A percentile compares a stretch with the other conserved stretches of the same genome.
Evolutionary conservation across 1,140 invertebrate genomes (phyloP).

Genomic region (Microvelia longipes): DNA sequence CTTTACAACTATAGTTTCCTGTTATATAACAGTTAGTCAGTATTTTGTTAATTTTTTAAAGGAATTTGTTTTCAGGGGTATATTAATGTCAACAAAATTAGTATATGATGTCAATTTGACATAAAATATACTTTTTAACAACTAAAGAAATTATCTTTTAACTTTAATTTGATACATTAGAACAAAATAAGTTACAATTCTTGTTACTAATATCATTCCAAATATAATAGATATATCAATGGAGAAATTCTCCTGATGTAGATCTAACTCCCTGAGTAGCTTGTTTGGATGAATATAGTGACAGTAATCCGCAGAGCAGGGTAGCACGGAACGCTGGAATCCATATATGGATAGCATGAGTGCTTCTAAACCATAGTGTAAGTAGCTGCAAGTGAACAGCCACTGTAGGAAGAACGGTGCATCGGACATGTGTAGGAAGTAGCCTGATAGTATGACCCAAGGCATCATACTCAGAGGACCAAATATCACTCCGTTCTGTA

Average conservation of each 20-base stretch:
- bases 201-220: background rate
- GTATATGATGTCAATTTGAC: too few relatives aligned
- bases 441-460: constrained; percentile 75
- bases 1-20: too few relatives aligned
- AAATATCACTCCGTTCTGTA: constrained; percentile 64
- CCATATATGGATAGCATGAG: constrained; percentile 52
- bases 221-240: background rate
- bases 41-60: too few relatives aligned
- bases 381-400: constrained; percentile 69
- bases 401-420: constrained; percentile 57
- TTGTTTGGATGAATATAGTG: constrained; percentile 50
- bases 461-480: constrained; percentile 70
- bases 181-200: background rate
- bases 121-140: too few relatives aligned
- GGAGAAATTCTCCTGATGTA: background rate
- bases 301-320: constrained; percentile 47
- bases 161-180: background rate
- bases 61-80: too few relatives aligned
- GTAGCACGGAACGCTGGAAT: constrained; percentile 47
- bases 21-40: too few relatives aligned
- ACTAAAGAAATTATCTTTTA: too few relatives aligned
- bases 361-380: constrained; percentile 51
- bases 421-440: constrained; percentile 71
- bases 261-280: constrained; percentile 50
- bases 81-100: too few relatives aligned